These are phyloP conservation scores for Diceros bicornis DNA, from an alignment of 2,797 vertebrate species.

Conservation along the genomic window DNA sequence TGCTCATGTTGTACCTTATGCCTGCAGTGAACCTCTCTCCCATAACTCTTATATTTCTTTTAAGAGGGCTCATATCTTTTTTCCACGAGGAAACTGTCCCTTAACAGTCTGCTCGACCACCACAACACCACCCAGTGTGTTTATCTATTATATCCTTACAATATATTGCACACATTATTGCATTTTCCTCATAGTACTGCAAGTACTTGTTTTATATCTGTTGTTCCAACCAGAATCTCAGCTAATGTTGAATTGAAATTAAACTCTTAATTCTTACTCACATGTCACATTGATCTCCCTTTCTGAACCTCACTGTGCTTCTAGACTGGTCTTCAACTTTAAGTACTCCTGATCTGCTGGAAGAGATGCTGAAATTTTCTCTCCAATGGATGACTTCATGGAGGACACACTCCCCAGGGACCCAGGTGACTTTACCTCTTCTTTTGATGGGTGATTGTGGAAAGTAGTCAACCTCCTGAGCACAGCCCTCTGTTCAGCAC, in stretches of 20 bases:
- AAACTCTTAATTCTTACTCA: conserved; percentile 50
- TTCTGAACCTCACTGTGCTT: conserved; percentile 10
- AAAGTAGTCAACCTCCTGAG: neutral
- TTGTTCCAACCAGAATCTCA: neutral
- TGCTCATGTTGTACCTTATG: neutral
- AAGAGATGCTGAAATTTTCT: conserved; percentile 7
- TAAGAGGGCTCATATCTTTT: neutral
- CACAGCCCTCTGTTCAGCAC: neutral
- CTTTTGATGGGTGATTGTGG: neutral
- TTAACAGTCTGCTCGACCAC: neutral
- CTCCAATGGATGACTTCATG: neutral
- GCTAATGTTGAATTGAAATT: conserved; percentile 6
- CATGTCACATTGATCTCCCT: neutral
- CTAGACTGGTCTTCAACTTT: neutral
- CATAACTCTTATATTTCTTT: neutral
- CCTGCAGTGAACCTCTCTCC: neutral
- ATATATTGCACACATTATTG: neutral
- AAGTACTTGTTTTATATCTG: neutral
- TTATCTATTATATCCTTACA: neutral
- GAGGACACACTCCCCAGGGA: neutral
- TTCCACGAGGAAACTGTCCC: neutral
- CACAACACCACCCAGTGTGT: neutral
- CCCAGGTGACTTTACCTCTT: neutral
- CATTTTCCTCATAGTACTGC: neutral
- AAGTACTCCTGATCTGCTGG: neutral